Percentiles rank a stretch among this genome's conserved stretches.
Evolutionary conservation across 2,113 vertebrate genomes (phyloP).

Genomic region (Gasterosteus nipponicus): DNA sequence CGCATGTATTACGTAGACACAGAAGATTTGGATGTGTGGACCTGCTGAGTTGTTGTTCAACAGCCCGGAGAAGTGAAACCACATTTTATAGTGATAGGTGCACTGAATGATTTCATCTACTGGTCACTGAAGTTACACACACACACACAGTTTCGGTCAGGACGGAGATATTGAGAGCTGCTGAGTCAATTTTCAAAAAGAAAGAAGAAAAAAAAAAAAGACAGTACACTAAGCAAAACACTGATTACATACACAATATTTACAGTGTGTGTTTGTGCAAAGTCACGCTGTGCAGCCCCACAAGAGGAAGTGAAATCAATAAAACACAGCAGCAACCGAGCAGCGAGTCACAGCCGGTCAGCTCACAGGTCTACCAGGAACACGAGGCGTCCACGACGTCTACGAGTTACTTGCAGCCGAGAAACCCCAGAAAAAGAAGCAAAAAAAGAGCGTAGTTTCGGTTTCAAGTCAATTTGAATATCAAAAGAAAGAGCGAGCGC

Average conservation of each 20-base stretch:
- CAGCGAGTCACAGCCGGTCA: constrained; percentile 29
- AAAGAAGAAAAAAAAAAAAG: neutral
- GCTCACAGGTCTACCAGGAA: constrained; percentile 38
- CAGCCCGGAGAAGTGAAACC: constrained; percentile 43
- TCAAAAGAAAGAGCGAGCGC: neutral
- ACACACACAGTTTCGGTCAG: constrained; percentile 31
- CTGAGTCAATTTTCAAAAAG: constrained; percentile 44
- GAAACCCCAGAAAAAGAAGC: neutral
- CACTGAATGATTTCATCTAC: constrained; percentile 34
- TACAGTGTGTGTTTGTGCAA: constrained; percentile 35
- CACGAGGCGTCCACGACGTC: neutral
- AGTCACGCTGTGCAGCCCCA: constrained; percentile 43
- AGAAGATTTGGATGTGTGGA: constrained; percentile 4
- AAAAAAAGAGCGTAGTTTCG: neutral
- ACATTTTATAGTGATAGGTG: constrained; percentile 14
- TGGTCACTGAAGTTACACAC: constrained; percentile 27
- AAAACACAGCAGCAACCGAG: constrained; percentile 54
- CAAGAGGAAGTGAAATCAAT: constrained; percentile 65
- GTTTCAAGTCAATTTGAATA: constrained; percentile 32
- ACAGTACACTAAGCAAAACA: neutral
- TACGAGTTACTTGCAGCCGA: neutral
- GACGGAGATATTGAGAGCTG: constrained; percentile 23
- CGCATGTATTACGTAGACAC: neutral
- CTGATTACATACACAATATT: constrained; percentile 3
- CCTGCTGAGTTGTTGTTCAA: constrained; percentile 25